Percentiles rank a stretch among this genome's conserved stretches.
phyloP scores from a whole-genome alignment of 2,113 vertebrate genomes.

The Ahaetulla prasina region DNA sequence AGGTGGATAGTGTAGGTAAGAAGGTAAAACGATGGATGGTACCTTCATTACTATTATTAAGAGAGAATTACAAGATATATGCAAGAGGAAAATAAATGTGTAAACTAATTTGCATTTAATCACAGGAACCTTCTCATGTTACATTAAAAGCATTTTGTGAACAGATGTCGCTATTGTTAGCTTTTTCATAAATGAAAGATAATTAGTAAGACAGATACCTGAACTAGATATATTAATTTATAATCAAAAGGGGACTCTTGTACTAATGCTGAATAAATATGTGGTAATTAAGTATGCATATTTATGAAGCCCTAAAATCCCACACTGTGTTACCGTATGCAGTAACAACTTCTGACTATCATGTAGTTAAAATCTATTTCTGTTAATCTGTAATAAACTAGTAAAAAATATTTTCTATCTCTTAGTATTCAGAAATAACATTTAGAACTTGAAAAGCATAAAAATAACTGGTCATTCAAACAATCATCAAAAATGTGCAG shows the following conservation, averaged over 20 bases:
- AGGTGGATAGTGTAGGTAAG: background rate
- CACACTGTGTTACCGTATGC: background rate
- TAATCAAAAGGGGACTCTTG: background rate
- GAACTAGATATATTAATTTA: background rate
- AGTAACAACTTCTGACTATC: background rate
- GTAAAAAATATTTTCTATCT: slow-evolving; percentile 23
- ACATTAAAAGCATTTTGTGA: background rate
- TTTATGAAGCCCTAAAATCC: background rate
- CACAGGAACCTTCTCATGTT: background rate
- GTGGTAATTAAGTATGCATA: background rate
- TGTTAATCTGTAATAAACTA: slow-evolving; percentile 22
- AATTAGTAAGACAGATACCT: background rate
- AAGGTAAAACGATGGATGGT: background rate
- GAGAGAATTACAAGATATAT: background rate
- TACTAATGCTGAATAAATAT: background rate
- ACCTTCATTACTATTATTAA: background rate
- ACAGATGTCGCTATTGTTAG: background rate
- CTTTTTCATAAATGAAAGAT: background rate
- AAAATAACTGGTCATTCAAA: background rate
- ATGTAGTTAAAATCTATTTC: slow-evolving; percentile 27
- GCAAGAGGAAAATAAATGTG: background rate
- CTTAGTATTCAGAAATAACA: slow-evolving; percentile 12
- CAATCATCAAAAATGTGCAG: background rate
- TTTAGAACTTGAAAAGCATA: background rate
- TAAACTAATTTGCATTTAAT: background rate